phyloP scores from a whole-genome alignment of 1,140 invertebrate genomes.

The Physella acuta region DNA sequence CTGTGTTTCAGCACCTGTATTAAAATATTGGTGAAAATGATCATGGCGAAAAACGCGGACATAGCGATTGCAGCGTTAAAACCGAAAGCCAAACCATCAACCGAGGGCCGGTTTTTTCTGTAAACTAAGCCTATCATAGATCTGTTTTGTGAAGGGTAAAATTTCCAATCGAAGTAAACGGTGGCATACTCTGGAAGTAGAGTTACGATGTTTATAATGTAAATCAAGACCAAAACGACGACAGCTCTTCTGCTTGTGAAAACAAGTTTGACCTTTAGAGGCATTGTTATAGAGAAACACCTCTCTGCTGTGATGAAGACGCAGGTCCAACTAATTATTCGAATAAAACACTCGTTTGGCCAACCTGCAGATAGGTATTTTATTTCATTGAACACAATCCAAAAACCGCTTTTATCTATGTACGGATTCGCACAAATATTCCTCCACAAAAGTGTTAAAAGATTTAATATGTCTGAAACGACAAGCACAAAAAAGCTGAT shows the following conservation, averaged over 20 bases:
- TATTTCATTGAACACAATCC: background rate
- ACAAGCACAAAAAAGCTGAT: background rate
- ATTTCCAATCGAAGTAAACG: background rate
- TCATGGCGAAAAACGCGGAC: background rate
- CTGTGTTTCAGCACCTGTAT: no score
- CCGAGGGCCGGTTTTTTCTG: background rate
- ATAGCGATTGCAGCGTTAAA: background rate
- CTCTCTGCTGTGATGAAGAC: background rate
- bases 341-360: background rate
- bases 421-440: background rate
- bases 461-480: background rate
- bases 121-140: background rate
- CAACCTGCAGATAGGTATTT: background rate
- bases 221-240: background rate
- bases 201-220: background rate
- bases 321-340: background rate
- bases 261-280: background rate
- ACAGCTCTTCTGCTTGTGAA: background rate
- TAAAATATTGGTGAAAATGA: background rate
- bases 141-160: background rate
- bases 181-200: background rate
- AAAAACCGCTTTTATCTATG: background rate
- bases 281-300: background rate
- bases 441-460: background rate
- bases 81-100: background rate